A percentile compares a stretch with the other conserved stretches of the same genome.
Conservation (phyloP, 2,888 invertebrate species). For the Acronicta alni region DNA sequence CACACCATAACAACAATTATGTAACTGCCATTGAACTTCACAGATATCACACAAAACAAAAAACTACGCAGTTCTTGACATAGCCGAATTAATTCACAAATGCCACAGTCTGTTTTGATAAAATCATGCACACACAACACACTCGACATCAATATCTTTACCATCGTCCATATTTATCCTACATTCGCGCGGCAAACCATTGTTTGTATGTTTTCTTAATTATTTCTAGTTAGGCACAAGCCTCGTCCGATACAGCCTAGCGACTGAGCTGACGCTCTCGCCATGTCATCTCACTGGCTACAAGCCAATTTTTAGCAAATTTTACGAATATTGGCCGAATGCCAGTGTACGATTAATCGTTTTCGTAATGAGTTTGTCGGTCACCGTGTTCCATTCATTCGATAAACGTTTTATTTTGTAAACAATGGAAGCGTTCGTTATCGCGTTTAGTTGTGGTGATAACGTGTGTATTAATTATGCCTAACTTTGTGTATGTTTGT, state of each 20-base stretch:
- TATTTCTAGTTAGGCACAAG: conserved; percentile 62
- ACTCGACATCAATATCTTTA: conserved; percentile 60
- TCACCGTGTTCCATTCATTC: conserved; percentile 66
- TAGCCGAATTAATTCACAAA: conserved; percentile 55
- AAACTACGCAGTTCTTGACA: conserved; percentile 65
- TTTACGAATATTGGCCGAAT: conserved; percentile 67
- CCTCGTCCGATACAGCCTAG: conserved; percentile 66
- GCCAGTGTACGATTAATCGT: conserved; percentile 65
- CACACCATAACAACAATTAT: conserved; percentile 71
- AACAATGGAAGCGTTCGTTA: conserved; percentile 75
- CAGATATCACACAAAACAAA: conserved; percentile 62
- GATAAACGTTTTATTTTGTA: conserved; percentile 81
- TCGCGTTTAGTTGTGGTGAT: conserved; percentile 60
- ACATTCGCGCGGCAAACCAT: conserved; percentile 78
- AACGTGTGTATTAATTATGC: conserved; percentile 47
- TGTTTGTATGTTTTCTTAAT: conserved; percentile 65
- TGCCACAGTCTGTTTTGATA: conserved; percentile 41
- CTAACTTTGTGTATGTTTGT: conserved; percentile 33
- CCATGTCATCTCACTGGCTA: conserved; percentile 75
- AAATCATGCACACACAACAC: conserved; percentile 69
- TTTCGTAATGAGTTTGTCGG: conserved; percentile 54
- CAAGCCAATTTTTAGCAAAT: conserved; percentile 66
- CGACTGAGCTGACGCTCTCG: conserved; percentile 66
- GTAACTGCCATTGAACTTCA: conserved; percentile 80
- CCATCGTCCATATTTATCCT: conserved; percentile 82